A percentile compares a stretch with the other conserved stretches of the same genome.
Conservation (phyloP, 2,797 vertebrate species). For the Pitangus sulphuratus region DNA sequence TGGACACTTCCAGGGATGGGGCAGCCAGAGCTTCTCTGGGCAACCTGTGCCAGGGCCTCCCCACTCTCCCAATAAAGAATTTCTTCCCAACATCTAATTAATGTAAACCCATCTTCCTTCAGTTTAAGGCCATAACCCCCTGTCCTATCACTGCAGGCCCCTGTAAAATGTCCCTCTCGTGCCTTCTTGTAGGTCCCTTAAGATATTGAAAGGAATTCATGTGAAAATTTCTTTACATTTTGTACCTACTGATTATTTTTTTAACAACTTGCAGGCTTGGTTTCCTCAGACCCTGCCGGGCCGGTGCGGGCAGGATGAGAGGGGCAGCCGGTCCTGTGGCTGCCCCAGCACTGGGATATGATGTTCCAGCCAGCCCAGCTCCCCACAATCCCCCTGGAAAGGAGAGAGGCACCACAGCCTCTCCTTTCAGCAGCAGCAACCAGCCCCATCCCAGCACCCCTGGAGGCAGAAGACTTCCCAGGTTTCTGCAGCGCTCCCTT, state of each 20-base stretch:
- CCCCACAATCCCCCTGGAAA: background rate
- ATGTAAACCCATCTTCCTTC: background rate
- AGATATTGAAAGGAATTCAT: background rate
- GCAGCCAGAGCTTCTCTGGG: background rate
- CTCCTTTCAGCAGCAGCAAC: background rate
- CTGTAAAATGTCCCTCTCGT: background rate
- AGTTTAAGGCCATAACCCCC: background rate
- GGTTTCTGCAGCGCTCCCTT: background rate
- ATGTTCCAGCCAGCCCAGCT: background rate
- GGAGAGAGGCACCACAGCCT: background rate
- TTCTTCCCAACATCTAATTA: background rate
- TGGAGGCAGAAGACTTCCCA: background rate
- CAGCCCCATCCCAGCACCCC: rapidly evolving
- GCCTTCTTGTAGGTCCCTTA: background rate
- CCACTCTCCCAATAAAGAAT: background rate
- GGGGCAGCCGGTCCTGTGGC: background rate
- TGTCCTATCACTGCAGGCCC: background rate
- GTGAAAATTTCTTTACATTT: background rate
- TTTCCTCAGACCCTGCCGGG: background rate
- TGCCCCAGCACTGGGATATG: background rate
- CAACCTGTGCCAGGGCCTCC: background rate
- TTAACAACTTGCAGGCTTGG: background rate
- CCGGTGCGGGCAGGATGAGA: rapidly evolving
- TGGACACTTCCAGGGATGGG: background rate
- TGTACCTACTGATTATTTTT: background rate